A percentile compares a stretch with the other conserved stretches of the same genome.
Conservation (phyloP, 2,113 vertebrate genomes). For the Eretmochelys imbricata region DNA sequence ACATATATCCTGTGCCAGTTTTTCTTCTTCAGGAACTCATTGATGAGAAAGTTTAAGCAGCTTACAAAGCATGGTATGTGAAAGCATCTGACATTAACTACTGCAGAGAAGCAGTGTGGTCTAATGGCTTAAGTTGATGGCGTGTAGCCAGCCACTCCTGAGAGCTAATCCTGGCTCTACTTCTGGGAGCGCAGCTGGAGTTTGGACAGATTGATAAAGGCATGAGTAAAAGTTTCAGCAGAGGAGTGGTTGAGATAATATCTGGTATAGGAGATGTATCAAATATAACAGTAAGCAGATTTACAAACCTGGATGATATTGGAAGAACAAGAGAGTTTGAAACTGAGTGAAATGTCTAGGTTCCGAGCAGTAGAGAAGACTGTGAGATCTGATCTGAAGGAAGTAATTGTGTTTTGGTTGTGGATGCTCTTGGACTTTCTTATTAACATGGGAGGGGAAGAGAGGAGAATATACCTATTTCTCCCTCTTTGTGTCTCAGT, state of each 20-base stretch:
- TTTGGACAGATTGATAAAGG: background rate
- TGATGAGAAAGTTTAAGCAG: background rate
- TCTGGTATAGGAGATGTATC: rapidly evolving
- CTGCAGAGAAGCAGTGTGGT: background rate
- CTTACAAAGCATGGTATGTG: background rate
- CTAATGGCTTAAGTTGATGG: slow-evolving; percentile 21
- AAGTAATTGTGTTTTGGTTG: background rate
- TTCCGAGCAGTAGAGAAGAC: background rate
- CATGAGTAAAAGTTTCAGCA: background rate
- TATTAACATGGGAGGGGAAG: background rate
- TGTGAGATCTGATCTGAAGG: rapidly evolving
- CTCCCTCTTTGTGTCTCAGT: background rate
- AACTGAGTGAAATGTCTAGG: background rate
- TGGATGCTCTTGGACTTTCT: background rate
- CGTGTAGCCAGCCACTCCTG: slow-evolving; percentile 2
- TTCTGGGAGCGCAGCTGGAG: background rate
- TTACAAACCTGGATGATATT: background rate
- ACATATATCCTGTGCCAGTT: background rate
- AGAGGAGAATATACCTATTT: background rate
- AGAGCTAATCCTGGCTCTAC: background rate
- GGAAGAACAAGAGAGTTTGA: background rate
- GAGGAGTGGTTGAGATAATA: background rate
- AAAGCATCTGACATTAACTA: slow-evolving; percentile 22
- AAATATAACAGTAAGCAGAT: background rate
- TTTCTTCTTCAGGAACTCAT: background rate